These are phyloP conservation scores for Lymantria dispar DNA, from an alignment of 2,888 invertebrate genomes.

Conservation along the genomic window DNA sequence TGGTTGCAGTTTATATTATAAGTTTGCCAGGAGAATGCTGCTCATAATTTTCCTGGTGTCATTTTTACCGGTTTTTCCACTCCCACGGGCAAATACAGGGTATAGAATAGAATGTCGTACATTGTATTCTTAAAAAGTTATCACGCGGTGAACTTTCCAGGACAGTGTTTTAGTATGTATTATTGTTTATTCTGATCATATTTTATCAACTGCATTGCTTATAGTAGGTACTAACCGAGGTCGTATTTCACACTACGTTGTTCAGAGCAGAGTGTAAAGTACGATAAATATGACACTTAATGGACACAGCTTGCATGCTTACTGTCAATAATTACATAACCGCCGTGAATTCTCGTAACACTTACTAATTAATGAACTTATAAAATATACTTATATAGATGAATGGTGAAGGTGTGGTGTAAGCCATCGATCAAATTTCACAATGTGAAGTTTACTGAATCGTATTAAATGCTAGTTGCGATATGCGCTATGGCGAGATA, in stretches of 20 bases:
- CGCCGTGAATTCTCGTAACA: constrained; percentile 41
- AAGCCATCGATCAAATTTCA: constrained; percentile 40
- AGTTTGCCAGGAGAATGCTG: too few species aligned
- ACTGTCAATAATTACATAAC: constrained; percentile 42
- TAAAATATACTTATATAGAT: constrained; percentile 19
- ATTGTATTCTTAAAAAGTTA: too few species aligned
- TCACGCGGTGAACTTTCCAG: too few species aligned
- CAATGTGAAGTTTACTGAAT: constrained; percentile 31
- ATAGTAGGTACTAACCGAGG: constrained; percentile 19
- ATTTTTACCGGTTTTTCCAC: too few species aligned
- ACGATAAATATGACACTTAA: constrained; percentile 35
- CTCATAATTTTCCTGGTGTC: too few species aligned
- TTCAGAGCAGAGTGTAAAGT: constrained; percentile 8
- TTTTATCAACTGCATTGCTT: constrained; percentile 55
- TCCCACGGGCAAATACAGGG: too few species aligned
- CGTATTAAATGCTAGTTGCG: constrained; percentile 30
- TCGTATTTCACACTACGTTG: constrained; percentile 47
- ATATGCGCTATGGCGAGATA: constrained; percentile 24
- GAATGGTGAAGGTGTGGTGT: constrained; percentile 35
- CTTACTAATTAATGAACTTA: constrained; percentile 51
- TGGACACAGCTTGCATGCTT: constrained; percentile 26
- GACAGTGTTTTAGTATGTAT: too few species aligned
- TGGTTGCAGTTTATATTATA: too few species aligned
- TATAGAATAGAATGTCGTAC: too few species aligned
- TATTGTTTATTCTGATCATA: constrained; percentile 55